phyloP scores from a whole-genome alignment of 2,888 invertebrate genomes.

The Bugulina stolonifera region DNA sequence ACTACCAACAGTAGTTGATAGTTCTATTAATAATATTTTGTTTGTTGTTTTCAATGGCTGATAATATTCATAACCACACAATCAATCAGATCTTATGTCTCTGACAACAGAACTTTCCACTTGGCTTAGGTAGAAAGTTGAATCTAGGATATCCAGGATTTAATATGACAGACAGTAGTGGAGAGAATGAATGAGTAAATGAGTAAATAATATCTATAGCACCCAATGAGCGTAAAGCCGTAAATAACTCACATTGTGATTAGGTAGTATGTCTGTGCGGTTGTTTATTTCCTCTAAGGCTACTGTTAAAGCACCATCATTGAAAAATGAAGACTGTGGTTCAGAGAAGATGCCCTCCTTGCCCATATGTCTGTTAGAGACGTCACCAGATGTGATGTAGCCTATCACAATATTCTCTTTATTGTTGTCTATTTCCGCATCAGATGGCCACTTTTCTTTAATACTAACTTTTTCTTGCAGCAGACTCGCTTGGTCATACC shows the following conservation, averaged over 20 bases:
- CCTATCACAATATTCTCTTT: conserved; percentile 36
- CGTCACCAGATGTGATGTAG: conserved; percentile 36
- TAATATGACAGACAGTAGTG: no score
- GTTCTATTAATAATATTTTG: no score
- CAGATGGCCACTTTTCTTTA: neutral
- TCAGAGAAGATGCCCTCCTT: neutral
- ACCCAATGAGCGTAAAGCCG: no score
- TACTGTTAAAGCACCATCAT: conserved; percentile 77
- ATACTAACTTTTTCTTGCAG: neutral
- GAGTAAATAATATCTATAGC: no score
- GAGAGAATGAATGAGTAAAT: no score
- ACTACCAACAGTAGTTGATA: no score
- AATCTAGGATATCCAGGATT: no score
- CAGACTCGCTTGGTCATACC: neutral
- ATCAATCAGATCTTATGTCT: no score
- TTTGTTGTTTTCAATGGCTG: no score
- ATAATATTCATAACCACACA: no score
- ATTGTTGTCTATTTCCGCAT: neutral
- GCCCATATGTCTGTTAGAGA: neutral
- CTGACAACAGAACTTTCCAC: no score
- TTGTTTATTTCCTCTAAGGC: conserved; percentile 71
- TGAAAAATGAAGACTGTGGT: conserved; percentile 41
- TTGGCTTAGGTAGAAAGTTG: no score
- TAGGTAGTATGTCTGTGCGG: conserved; percentile 54
- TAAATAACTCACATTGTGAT: conserved; percentile 62